These are phyloP conservation scores for Venturia canescens DNA, from an alignment of 1,140 invertebrate genomes.

Conservation along the genomic window DNA sequence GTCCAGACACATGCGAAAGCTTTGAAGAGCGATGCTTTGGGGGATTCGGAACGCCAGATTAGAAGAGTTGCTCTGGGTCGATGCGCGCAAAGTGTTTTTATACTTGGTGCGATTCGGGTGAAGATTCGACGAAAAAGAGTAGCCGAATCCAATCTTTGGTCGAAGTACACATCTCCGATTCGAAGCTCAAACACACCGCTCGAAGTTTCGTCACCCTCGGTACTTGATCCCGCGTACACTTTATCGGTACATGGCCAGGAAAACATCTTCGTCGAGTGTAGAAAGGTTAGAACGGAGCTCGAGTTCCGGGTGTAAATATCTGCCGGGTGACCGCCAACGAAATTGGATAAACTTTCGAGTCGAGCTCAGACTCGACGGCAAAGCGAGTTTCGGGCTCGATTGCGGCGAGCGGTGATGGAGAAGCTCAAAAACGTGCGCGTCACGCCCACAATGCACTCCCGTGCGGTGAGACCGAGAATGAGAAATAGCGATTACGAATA, in stretches of 20 bases:
- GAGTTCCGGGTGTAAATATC: constrained; percentile 69
- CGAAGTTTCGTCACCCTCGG: background rate
- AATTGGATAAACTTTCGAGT: constrained; percentile 76
- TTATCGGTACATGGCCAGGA: background rate
- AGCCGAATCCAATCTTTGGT: background rate
- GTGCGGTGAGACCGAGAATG: background rate
- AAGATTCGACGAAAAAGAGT: background rate
- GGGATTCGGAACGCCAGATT: background rate
- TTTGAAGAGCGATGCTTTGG: background rate
- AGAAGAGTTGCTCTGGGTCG: too few relatives aligned
- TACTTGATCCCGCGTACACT: background rate
- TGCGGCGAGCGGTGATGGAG: constrained; percentile 61
- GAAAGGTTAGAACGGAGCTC: constrained; percentile 41
- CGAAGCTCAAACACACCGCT: constrained; percentile 5
- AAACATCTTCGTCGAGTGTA: background rate
- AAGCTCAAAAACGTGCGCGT: background rate
- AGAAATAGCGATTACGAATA: constrained; percentile 16
- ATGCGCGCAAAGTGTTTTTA: background rate
- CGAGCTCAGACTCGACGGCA: constrained; percentile 72
- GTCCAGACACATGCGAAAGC: background rate
- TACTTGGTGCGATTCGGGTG: background rate
- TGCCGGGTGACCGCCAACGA: constrained; percentile 66
- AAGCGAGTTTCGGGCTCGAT: constrained; percentile 75
- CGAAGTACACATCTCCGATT: background rate
- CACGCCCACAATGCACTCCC: background rate